Percentiles rank a stretch among this genome's conserved stretches.
phyloP scores from a whole-genome alignment of 2,888 invertebrate species.

The Archips crataeganus region DNA sequence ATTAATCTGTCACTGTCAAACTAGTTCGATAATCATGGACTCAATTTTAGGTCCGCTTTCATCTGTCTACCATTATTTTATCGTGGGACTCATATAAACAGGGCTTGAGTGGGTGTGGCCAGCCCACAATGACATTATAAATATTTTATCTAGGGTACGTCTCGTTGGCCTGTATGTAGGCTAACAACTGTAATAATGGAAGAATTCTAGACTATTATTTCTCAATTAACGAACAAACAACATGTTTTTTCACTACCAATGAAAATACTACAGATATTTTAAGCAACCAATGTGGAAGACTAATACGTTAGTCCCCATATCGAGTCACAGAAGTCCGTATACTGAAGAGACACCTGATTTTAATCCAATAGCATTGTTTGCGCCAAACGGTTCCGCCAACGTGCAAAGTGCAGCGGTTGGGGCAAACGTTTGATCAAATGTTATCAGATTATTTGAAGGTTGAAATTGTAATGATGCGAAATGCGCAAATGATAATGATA shows the following conservation, averaged over 20 bases:
- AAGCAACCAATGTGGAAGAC: slow-evolving; percentile 9
- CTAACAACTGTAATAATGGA: background rate
- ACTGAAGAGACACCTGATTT: slow-evolving; percentile 22
- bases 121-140: background rate
- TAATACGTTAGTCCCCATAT: slow-evolving; percentile 19
- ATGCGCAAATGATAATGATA: slow-evolving; percentile 35
- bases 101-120: background rate
- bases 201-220: background rate
- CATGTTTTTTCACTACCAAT: slow-evolving; percentile 7
- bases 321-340: slow-evolving; percentile 30
- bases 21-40: too few species aligned
- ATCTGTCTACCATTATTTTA: too few species aligned
- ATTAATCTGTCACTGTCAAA: too few species aligned
- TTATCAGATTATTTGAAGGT: slow-evolving; percentile 33
- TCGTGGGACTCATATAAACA: background rate
- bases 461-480: slow-evolving; percentile 35
- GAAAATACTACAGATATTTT: slow-evolving; percentile 12
- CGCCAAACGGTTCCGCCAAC: slow-evolving; percentile 12
- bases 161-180: background rate
- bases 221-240: background rate
- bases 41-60: too few species aligned
- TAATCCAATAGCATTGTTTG: slow-evolving; percentile 13
- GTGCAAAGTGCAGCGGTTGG: slow-evolving; percentile 19
- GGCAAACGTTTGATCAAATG: slow-evolving; percentile 28
- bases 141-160: background rate